A percentile compares a stretch with the other conserved stretches of the same genome.
Conservation (phyloP, 2,113 vertebrate genomes). For the Halcyon senegalensis region DNA sequence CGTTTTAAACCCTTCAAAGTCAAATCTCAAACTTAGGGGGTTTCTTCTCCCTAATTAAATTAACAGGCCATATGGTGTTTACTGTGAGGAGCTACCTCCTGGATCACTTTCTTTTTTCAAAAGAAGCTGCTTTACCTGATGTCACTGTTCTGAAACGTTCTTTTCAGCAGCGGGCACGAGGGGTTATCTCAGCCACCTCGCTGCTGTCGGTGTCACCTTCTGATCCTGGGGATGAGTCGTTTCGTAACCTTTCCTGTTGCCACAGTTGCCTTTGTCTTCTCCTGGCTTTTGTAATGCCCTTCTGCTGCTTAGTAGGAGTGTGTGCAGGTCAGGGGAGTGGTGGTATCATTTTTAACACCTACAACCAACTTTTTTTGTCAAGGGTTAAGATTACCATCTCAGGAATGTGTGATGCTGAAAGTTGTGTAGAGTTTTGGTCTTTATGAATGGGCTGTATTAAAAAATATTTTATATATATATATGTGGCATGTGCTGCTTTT, state of each 20-base stretch:
- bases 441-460: not conserved
- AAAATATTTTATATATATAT: not conserved
- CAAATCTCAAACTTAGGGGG: conserved; percentile 66
- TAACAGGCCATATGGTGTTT: conserved; percentile 79
- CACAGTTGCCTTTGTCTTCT: not conserved
- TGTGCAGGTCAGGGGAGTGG: not conserved
- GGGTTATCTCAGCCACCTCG: conserved; percentile 29
- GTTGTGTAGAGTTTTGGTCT: not conserved
- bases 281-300: not conserved
- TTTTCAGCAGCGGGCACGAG: conserved; percentile 21
- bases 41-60: conserved; percentile 76
- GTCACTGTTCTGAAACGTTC: conserved; percentile 67
- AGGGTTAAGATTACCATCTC: not conserved
- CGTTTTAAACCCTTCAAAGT: conserved; percentile 67
- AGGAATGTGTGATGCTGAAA: not conserved
- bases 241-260: not conserved
- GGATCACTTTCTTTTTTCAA: conserved; percentile 70
- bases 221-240: not conserved
- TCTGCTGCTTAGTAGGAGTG: not conserved
- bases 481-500: not conserved
- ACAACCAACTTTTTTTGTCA: not conserved
- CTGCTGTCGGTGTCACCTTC: conserved; percentile 32
- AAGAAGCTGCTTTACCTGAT: conserved; percentile 73
- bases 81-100: conserved; percentile 63
- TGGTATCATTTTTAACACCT: not conserved